Conservation (phyloP, 2,113 vertebrate species). For the Lanius collurio region DNA sequence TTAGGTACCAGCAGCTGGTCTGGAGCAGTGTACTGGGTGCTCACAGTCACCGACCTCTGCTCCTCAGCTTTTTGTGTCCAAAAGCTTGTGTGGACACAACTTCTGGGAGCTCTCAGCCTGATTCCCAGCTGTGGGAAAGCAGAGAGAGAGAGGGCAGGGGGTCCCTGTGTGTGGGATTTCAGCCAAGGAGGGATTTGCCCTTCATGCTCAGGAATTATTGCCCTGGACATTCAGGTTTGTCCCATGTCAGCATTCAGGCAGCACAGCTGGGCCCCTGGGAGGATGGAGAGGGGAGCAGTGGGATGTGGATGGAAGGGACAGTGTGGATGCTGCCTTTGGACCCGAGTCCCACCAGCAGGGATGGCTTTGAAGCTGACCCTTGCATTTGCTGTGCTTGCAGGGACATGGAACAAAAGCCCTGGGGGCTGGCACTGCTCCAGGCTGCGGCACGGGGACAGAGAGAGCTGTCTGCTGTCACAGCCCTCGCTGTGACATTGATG, state of each 20-base stretch:
- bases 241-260: background rate
- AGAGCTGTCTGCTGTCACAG: background rate
- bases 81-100: background rate
- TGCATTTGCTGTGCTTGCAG: background rate
- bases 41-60: background rate
- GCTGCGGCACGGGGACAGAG: background rate
- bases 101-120: background rate
- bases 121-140: background rate
- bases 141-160: rapidly evolving
- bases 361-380: background rate
- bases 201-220: background rate
- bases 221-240: background rate
- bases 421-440: background rate
- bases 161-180: background rate
- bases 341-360: background rate
- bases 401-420: background rate
- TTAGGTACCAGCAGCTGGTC: background rate
- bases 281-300: background rate
- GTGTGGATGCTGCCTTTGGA: background rate
- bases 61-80: background rate
- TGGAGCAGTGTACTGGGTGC: background rate
- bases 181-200: background rate
- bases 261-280: background rate
- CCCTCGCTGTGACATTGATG: background rate
- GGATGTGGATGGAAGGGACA: background rate